A percentile compares a stretch with the other conserved stretches of the same genome.
phyloP scores from a whole-genome alignment of 1,140 invertebrate species.

The Hormaphis cornu region DNA sequence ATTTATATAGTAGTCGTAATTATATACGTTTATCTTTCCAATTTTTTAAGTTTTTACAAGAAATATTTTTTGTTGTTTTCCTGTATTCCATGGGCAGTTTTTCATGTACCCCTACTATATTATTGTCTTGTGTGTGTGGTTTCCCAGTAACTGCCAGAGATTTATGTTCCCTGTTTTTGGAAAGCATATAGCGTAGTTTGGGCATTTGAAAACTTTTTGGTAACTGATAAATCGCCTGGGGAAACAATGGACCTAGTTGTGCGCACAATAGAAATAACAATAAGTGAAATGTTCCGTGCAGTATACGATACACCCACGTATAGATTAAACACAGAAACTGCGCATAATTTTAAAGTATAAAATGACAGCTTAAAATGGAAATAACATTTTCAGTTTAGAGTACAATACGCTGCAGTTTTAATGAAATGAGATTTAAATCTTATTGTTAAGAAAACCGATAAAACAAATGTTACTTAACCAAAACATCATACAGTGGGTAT shows the following conservation, averaged over 20 bases:
- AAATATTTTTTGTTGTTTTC: background rate
- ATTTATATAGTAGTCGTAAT: no score
- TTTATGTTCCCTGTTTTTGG: conserved; percentile 16
- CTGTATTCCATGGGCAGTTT: background rate
- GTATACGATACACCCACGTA: background rate
- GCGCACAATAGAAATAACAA: conserved; percentile 6
- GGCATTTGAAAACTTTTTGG: conserved; percentile 5
- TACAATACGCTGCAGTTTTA: no score
- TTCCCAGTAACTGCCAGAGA: background rate
- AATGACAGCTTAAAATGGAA: background rate
- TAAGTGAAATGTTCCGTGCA: background rate
- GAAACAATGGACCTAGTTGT: background rate
- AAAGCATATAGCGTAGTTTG: background rate
- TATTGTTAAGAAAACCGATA: background rate
- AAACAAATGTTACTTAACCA: no score
- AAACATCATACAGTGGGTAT: no score
- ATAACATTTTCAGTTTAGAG: background rate
- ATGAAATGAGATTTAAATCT: no score
- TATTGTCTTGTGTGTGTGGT: background rate
- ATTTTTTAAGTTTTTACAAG: no score
- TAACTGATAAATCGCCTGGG: background rate
- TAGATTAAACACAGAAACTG: background rate
- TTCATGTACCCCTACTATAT: background rate
- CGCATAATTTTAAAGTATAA: background rate
- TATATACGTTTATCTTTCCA: no score